A percentile compares a stretch with the other conserved stretches of the same genome.
phyloP scores from a whole-genome alignment of 2,113 vertebrate genomes.

The Anolis carolinensis region DNA sequence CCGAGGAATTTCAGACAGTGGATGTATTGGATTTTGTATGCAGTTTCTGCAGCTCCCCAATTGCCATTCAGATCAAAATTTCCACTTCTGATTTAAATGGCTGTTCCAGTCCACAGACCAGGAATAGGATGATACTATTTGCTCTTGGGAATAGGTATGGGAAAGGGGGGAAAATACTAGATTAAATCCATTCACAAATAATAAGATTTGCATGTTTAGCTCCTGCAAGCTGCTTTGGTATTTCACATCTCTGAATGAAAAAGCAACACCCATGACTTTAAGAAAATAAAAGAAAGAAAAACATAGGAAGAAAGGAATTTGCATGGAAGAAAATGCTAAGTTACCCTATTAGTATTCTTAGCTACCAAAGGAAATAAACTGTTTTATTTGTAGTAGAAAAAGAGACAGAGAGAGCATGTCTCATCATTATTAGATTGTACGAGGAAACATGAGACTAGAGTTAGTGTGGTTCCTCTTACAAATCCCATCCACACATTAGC shows the following conservation, averaged over 20 bases:
- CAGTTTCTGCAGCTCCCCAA: background rate
- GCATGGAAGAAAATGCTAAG: background rate
- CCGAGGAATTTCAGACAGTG: background rate
- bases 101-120: background rate
- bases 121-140: slow-evolving; percentile 1
- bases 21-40: background rate
- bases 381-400: background rate
- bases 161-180: background rate
- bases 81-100: background rate
- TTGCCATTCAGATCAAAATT: background rate
- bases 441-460: background rate
- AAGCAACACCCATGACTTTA: slow-evolving; percentile 6
- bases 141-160: background rate
- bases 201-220: slow-evolving; percentile 19
- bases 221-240: background rate
- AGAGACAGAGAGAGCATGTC: background rate
- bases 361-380: background rate
- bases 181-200: slow-evolving; percentile 17
- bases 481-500: background rate
- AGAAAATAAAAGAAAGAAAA: background rate
- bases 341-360: background rate
- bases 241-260: background rate
- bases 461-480: background rate
- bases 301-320: background rate
- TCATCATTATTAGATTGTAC: too few relatives aligned